Evolutionary conservation across 2,113 vertebrate species (phyloP).

Genomic region (Globicephala melas): DNA sequence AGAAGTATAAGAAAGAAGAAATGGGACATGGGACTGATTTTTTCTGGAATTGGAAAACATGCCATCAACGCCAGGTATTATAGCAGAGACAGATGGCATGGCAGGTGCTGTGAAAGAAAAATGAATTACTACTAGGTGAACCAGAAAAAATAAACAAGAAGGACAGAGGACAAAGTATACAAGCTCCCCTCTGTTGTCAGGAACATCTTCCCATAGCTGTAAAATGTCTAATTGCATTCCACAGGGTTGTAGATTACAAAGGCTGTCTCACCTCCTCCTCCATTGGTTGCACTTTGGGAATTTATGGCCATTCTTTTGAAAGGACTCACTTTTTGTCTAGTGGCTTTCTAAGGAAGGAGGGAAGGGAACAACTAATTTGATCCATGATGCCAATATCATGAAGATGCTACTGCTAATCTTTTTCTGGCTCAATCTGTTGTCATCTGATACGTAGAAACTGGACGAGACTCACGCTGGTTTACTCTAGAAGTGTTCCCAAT

Average conservation of each 20-base stretch:
- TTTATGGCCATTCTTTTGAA: not conserved
- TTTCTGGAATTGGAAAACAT: constrained; percentile 9
- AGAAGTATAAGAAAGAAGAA: not conserved
- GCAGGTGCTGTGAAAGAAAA: constrained; percentile 77
- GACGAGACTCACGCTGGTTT: not conserved
- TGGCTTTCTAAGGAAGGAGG: not conserved
- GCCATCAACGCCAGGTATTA: constrained; percentile 44
- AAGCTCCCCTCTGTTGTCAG: constrained; percentile 31
- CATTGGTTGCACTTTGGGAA: not conserved
- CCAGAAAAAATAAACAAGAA: constrained; percentile 63
- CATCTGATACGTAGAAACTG: not conserved
- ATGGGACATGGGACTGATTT: not conserved
- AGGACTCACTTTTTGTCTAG: not conserved
- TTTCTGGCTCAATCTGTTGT: not conserved
- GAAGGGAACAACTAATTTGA: not conserved
- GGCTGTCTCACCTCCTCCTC: not conserved
- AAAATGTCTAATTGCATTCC: not conserved
- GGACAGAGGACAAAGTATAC: constrained; percentile 35
- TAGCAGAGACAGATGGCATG: constrained; percentile 76
- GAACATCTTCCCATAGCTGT: not conserved
- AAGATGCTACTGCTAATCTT: not conserved
- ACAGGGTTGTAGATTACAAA: not conserved
- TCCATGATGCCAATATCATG: not conserved
- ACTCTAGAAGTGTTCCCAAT: constrained; percentile 33
- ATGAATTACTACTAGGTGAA: constrained; percentile 75